Percentiles rank a stretch among this genome's conserved stretches.
phyloP scores from a whole-genome alignment of 2,113 vertebrate species.

The Ophthalmotilapia sp. region DNA sequence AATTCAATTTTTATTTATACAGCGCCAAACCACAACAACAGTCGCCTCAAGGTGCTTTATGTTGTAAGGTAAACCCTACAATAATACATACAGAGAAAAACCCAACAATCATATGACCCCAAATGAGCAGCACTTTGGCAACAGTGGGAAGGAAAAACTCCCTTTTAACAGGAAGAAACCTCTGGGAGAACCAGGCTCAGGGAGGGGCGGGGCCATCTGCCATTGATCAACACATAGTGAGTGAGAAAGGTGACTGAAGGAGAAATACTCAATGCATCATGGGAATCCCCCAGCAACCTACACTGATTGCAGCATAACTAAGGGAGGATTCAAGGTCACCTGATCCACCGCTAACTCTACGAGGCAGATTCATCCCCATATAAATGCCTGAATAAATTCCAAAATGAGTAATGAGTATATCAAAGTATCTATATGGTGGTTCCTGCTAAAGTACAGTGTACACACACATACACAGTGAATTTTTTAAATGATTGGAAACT shows the following conservation, averaged over 20 bases:
- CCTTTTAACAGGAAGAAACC: background rate
- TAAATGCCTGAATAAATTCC: background rate
- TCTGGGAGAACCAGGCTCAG: accelerated
- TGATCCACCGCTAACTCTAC: background rate
- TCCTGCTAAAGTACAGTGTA: background rate
- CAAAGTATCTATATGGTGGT: background rate
- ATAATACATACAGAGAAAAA: background rate
- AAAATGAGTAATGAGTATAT: background rate
- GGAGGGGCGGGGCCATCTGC: background rate
- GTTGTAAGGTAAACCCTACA: background rate
- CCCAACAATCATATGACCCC: background rate
- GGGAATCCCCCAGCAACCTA: background rate
- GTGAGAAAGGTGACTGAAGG: background rate
- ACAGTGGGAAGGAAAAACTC: background rate
- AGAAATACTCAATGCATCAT: background rate
- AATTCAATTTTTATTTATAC: background rate
- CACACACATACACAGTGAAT: background rate
- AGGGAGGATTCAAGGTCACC: background rate
- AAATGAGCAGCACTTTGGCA: accelerated
- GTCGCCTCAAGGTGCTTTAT: background rate
- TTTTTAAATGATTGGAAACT: background rate
- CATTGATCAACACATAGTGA: background rate
- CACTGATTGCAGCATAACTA: background rate
- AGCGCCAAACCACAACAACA: background rate
- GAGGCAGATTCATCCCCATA: background rate